A percentile compares a stretch with the other conserved stretches of the same genome.
phyloP scores from a whole-genome alignment of 2,113 vertebrate species.

The Phrynosoma platyrhinos region DNA sequence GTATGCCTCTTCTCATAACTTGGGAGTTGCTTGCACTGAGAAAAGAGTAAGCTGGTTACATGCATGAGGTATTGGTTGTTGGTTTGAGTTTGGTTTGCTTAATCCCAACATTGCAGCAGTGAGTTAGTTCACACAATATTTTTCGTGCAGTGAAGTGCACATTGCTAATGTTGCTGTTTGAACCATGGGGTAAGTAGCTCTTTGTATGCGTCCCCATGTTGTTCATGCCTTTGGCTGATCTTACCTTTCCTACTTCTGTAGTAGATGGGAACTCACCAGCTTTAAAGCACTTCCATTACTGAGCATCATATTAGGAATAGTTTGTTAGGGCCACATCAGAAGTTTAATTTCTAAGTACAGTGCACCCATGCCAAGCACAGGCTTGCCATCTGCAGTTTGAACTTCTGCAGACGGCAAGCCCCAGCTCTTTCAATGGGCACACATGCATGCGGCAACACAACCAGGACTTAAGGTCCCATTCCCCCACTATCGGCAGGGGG shows the following conservation, averaged over 20 bases:
- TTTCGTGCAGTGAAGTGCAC: neutral
- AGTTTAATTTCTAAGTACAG: neutral
- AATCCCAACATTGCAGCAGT: neutral
- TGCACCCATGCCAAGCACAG: too few species aligned
- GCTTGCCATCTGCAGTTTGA: too few species aligned
- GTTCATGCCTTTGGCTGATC: neutral
- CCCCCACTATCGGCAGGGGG: too few species aligned
- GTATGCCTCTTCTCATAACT: neutral
- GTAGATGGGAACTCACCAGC: neutral
- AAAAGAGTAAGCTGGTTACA: neutral
- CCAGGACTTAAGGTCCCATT: too few species aligned
- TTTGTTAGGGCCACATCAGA: neutral
- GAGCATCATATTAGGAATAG: neutral
- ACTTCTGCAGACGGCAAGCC: too few species aligned
- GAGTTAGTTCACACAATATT: neutral
- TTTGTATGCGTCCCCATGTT: neutral
- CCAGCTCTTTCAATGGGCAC: too few species aligned
- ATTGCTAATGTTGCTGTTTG: neutral
- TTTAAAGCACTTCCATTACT: neutral
- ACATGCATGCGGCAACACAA: too few species aligned
- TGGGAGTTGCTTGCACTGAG: neutral
- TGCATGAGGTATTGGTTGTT: neutral
- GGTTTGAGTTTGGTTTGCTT: neutral
- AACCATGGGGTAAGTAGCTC: too few species aligned
- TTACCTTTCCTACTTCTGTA: neutral